phyloP scores from a whole-genome alignment of 2,797 vertebrate species.

The Dromococcyx pavoninus region DNA sequence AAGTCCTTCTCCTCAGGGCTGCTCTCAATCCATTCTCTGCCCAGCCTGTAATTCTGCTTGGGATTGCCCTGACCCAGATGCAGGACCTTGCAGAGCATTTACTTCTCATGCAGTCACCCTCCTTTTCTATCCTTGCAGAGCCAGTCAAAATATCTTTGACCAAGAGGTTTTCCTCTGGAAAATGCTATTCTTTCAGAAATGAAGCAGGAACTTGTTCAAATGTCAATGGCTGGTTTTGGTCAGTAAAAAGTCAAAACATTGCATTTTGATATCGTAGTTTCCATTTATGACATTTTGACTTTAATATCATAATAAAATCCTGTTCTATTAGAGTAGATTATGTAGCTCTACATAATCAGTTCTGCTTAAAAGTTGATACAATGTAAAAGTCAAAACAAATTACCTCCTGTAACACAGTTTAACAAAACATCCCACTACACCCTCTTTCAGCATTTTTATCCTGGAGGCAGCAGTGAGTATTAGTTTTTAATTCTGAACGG shows the following conservation, averaged over 20 bases:
- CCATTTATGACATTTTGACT: slow-evolving; percentile 49
- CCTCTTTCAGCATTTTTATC: background rate
- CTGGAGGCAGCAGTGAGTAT: background rate
- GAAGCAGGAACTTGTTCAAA: background rate
- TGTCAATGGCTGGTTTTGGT: background rate
- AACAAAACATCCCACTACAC: background rate
- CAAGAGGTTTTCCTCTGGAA: slow-evolving; percentile 1
- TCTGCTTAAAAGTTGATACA: background rate
- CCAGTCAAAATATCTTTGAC: slow-evolving; percentile 22
- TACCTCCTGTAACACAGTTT: slow-evolving; percentile 5
- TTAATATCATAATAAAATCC: slow-evolving; percentile 22
- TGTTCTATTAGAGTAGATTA: background rate
- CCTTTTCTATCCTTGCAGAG: background rate
- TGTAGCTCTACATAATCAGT: background rate
- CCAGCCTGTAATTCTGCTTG: no score
- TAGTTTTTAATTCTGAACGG: background rate
- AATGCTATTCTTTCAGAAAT: slow-evolving; percentile 15
- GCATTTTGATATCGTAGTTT: background rate
- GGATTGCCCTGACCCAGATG: no score
- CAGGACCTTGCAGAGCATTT: background rate
- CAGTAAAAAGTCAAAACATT: slow-evolving; percentile 31
- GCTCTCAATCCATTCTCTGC: no score
- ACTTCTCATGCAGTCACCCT: background rate
- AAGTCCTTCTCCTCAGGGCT: no score
- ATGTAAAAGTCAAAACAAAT: slow-evolving; percentile 49